Evolutionary conservation across 23 tunicate genomes (phyloP).

Genomic region (Phallusia fumigata): DNA sequence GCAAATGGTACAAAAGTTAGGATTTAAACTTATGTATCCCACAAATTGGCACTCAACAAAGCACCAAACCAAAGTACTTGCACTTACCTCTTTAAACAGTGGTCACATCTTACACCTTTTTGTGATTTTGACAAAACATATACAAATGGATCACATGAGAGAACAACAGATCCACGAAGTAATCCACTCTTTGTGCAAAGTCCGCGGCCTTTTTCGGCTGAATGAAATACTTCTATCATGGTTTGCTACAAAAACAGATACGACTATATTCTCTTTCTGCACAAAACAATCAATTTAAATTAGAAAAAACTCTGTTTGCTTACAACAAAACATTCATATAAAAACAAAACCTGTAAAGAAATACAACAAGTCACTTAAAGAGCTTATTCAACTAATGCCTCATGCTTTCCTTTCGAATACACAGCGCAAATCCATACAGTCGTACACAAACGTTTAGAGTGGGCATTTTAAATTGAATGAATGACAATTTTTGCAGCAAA

Average conservation of each 20-base stretch:
- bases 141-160: conserved; percentile 61
- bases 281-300: neutral
- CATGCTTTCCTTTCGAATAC: no score
- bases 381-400: no score
- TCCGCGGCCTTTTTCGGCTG: conserved; percentile 59
- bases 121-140: conserved; percentile 66
- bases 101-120: conserved; percentile 77
- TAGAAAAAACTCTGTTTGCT: neutral
- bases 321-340: neutral
- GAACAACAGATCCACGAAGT: conserved; percentile 46
- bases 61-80: neutral
- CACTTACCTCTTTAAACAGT: conserved; percentile 53
- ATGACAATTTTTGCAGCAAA: no score
- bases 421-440: no score
- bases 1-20: no score
- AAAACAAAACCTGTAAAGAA: no score
- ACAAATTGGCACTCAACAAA: neutral
- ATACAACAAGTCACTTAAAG: no score
- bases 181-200: conserved; percentile 23
- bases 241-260: neutral
- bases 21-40: no score
- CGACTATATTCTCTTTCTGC: no score
- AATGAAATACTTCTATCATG: conserved; percentile 60
- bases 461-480: no score
- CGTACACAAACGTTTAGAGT: no score